Conservation (phyloP, 1,140 invertebrate species). For the Colletes gigas region DNA sequence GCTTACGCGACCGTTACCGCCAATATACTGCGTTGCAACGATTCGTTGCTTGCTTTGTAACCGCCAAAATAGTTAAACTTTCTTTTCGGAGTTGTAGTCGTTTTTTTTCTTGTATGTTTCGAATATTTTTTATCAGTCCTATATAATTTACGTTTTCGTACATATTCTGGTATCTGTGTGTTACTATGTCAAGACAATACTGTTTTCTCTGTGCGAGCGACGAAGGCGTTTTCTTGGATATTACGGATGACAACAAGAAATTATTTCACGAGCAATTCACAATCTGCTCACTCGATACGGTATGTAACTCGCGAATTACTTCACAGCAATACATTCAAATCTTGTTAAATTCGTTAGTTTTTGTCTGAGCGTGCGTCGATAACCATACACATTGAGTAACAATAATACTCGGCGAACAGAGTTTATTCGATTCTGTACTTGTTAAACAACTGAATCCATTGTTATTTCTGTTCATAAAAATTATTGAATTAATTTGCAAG, state of each 20-base stretch:
- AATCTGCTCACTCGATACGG: conserved; percentile 71
- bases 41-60: neutral
- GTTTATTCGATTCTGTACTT: neutral
- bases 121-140: no score
- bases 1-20: conserved; percentile 24
- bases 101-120: no score
- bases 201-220: conserved; percentile 77
- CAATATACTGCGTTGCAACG: conserved; percentile 34
- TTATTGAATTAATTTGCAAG: neutral
- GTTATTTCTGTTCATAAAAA: neutral
- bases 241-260: conserved; percentile 57
- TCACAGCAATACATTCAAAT: neutral
- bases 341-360: neutral
- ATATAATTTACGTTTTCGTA: neutral
- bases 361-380: conserved; percentile 18
- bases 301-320: conserved; percentile 35
- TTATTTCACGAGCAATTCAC: conserved; percentile 64
- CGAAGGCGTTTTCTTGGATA: conserved; percentile 75
- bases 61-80: neutral
- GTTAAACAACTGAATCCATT: neutral
- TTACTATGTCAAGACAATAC: conserved; percentile 66
- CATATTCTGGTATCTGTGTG: neutral
- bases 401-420: neutral
- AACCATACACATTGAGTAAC: conserved; percentile 2
- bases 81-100: neutral